phyloP scores from a whole-genome alignment of 1,140 invertebrate genomes.

The Mylabris phalerata region DNA sequence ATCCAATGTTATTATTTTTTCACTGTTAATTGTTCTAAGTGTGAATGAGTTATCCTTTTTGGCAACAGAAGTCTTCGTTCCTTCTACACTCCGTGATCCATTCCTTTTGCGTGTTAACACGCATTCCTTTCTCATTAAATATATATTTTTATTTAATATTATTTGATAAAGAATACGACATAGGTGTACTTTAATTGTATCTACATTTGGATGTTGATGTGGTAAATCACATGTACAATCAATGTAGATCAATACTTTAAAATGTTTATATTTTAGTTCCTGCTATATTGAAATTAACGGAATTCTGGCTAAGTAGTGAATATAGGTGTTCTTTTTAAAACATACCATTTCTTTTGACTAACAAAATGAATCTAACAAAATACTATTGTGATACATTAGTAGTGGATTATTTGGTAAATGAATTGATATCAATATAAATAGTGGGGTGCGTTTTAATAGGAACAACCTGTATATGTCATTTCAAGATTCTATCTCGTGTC shows the following conservation, averaged over 20 bases:
- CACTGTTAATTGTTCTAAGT: constrained; percentile 12
- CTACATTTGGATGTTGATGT: neutral
- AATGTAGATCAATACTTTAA: neutral
- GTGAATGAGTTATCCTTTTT: constrained; percentile 27
- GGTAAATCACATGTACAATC: neutral
- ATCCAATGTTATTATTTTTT: constrained; percentile 5
- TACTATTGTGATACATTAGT: too few relatives aligned
- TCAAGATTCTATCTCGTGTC: too few relatives aligned
- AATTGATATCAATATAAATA: too few relatives aligned
- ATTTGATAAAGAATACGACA: neutral
- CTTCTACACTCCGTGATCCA: constrained; percentile 36
- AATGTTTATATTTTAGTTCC: neutral
- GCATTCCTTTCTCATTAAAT: constrained; percentile 24
- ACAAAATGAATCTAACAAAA: too few relatives aligned
- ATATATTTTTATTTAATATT: constrained; percentile 1
- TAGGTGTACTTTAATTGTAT: neutral
- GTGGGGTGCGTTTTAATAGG: too few relatives aligned
- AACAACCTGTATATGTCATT: too few relatives aligned
- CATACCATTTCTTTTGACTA: too few relatives aligned
- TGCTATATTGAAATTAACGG: neutral
- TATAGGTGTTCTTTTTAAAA: too few relatives aligned
- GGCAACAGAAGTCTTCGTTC: constrained; percentile 37
- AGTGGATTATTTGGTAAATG: too few relatives aligned
- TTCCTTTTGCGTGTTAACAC: constrained; percentile 30
- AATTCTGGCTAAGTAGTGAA: too few relatives aligned